Percentiles rank a stretch among this genome's conserved stretches.
Evolutionary conservation across 2,888 invertebrate genomes (phyloP).

Genomic region (Pammene aurita): DNA sequence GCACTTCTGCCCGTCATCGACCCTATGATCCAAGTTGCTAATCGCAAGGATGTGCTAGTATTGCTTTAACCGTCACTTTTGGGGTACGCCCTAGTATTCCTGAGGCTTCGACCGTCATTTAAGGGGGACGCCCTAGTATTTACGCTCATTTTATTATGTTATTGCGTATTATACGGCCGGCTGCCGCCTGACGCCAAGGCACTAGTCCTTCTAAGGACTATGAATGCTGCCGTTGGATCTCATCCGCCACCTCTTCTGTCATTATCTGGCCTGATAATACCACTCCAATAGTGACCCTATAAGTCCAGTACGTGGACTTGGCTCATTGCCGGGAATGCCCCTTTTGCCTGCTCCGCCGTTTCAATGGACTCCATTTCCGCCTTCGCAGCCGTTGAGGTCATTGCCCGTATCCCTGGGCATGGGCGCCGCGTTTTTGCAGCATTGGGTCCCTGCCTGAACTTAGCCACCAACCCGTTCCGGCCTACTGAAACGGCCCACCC

Average conservation of each 20-base stretch:
- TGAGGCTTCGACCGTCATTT: too few relatives aligned
- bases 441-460: neutral
- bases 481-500: conserved; percentile 43
- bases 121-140: too few relatives aligned
- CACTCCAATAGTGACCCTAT: neutral
- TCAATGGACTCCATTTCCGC: too few relatives aligned
- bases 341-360: conserved; percentile 4
- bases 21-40: too few relatives aligned
- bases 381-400: conserved; percentile 2
- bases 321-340: neutral
- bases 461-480: conserved; percentile 34
- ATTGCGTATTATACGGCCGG: too few relatives aligned
- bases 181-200: too few relatives aligned
- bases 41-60: too few relatives aligned
- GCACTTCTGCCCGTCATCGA: too few relatives aligned
- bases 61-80: too few relatives aligned
- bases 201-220: neutral
- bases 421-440: too few relatives aligned
- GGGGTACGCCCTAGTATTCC: too few relatives aligned
- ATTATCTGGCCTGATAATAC: neutral
- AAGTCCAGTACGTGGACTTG: neutral
- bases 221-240: neutral
- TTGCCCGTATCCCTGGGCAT: neutral
- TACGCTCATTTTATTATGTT: too few relatives aligned
- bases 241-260: neutral